Conservation (phyloP, 2,797 vertebrate genomes). For the Neopelma chrysocephalum region DNA sequence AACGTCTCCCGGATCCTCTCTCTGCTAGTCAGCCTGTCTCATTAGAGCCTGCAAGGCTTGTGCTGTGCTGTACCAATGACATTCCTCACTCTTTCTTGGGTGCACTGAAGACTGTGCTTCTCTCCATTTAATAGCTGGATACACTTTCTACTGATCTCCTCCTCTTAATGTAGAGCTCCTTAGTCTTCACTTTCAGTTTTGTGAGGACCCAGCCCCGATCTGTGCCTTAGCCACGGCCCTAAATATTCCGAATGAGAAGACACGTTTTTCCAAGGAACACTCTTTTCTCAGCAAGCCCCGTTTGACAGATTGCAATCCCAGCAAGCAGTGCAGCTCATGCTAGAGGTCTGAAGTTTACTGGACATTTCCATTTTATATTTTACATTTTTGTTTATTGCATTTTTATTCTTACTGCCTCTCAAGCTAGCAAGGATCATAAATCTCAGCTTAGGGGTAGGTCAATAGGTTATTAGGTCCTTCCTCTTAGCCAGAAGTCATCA, state of each 20-base stretch:
- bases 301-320: neutral
- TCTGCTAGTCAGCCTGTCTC: slow-evolving; percentile 30
- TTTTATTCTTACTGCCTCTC: neutral
- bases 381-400: neutral
- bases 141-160: neutral
- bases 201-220: neutral
- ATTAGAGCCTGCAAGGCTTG: neutral
- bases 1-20: neutral
- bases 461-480: neutral
- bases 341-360: neutral
- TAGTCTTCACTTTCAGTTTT: neutral
- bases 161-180: neutral
- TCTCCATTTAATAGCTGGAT: neutral
- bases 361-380: neutral
- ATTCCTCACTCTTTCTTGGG: neutral
- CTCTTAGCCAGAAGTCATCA: neutral
- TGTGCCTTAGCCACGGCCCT: neutral
- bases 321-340: neutral
- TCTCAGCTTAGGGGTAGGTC: neutral
- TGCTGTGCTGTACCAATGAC: neutral
- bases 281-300: neutral
- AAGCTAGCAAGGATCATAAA: neutral
- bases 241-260: neutral
- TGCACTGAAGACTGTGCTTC: neutral
- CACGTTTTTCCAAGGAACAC: neutral